Evolutionary conservation across 2,797 vertebrate genomes (phyloP).

Genomic region (Microchirus variegatus): DNA sequence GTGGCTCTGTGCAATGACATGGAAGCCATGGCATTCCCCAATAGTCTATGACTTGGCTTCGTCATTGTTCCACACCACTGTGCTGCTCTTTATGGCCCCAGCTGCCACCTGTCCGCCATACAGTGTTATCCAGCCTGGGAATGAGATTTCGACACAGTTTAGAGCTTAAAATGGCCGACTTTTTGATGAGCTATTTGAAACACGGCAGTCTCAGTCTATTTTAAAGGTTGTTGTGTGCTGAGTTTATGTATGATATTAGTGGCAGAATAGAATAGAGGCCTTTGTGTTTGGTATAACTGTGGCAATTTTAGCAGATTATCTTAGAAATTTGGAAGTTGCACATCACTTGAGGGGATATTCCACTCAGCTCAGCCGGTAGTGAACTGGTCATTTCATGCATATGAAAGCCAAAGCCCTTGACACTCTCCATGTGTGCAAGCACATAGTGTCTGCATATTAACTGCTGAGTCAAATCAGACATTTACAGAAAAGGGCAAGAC

Average conservation of each 20-base stretch:
- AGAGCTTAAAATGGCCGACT: conserved; percentile 56
- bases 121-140: conserved; percentile 65
- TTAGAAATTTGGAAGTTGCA: conserved; percentile 27
- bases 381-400: conserved; percentile 67
- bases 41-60: conserved; percentile 76
- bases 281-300: conserved; percentile 28
- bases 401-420: conserved; percentile 56
- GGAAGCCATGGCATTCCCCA: conserved; percentile 67
- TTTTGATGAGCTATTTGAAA: conserved; percentile 58
- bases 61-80: conserved; percentile 81
- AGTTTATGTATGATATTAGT: conserved; percentile 7
- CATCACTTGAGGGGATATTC: conserved; percentile 38
- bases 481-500: conserved; percentile 72
- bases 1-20: conserved; percentile 77
- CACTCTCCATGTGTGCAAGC: conserved; percentile 64
- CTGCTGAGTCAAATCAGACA: conserved; percentile 79
- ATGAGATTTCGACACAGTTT: conserved; percentile 60
- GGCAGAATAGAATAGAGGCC: background rate
- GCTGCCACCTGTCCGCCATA: conserved; percentile 80
- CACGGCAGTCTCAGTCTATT: too few species aligned
- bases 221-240: too few species aligned
- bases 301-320: conserved; percentile 18
- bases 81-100: conserved; percentile 77
- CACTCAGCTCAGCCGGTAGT: conserved; percentile 47
- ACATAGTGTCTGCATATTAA: conserved; percentile 66